Base-by-base conservation (phyloP, 64 coral and sea anemone genomes). In the Montipora capricornis region DNA sequence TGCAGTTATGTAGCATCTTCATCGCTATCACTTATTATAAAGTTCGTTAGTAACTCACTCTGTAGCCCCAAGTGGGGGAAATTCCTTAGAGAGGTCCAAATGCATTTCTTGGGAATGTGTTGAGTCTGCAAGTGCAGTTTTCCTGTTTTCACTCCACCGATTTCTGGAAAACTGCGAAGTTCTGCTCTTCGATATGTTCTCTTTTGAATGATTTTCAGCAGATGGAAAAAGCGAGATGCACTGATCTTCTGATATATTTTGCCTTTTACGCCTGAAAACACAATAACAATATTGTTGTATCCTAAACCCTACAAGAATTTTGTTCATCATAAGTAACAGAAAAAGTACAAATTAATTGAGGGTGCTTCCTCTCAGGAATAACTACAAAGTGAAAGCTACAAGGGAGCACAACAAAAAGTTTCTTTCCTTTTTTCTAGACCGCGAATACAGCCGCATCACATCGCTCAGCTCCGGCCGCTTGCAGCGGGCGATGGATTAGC, bases 51-150 rank as follows among this genome's bases (percentile, higher is more conserved):
- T 16, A 12, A 3, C 68, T 71, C 71, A 86, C 82, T 45, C 71
- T 48, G 82, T 50, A 10, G 49, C 68, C 37, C 92, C 89, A 50
- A 96, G 91, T 59, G 89, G 82, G 26, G 97, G 97, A 79, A 98
- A 98, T n/a, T 98, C 96, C 44, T 89, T 76, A 37, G 17, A 62
- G 5, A 53, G 78, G 7, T 91, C 46, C 66, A 37, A 26, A 8
- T 45, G 22, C 64, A 13, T 75, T n/a, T 71, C 68, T 81, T 71
- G 52, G 47, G 80, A 61, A 4, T 80, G 88, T 57, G 75, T 51
- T 13, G 47, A 90, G 37, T 73, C 69, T 45, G 49, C 11, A 29
- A 68, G 19, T 45, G 83, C 19, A 68, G 44, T 61, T 69, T 37
- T 91, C 53, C 87, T 86, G 7, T 50, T 73, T 86, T 69, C 64